Evolutionary conservation across 2,113 vertebrate genomes (phyloP).

Genomic region (Solea solea): DNA sequence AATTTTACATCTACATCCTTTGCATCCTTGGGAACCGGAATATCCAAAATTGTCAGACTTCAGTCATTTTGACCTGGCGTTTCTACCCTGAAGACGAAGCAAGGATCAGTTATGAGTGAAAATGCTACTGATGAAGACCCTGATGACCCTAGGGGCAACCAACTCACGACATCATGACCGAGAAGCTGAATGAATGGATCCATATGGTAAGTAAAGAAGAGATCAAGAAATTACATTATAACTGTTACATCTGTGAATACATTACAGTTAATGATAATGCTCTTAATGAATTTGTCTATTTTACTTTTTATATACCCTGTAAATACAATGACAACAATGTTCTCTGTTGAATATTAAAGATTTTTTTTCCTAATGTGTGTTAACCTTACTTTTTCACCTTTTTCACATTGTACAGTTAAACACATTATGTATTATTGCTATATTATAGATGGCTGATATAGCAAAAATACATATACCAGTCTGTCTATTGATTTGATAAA

Average conservation of each 20-base stretch:
- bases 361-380: slow-evolving; percentile 20
- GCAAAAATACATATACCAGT: slow-evolving; percentile 32
- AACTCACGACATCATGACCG: not conserved
- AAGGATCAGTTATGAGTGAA: not conserved
- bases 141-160: not conserved
- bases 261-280: not conserved
- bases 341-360: slow-evolving; percentile 43
- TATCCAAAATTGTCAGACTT: not conserved
- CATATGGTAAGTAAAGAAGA: slow-evolving; percentile 56
- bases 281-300: not conserved
- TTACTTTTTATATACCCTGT: slow-evolving; percentile 15
- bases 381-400: slow-evolving; percentile 27
- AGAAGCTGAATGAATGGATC: slow-evolving; percentile 5
- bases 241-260: not conserved
- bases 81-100: slow-evolving; percentile 22
- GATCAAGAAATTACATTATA: not conserved
- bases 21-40: not conserved
- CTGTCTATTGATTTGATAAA: not conserved
- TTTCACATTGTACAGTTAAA: not conserved
- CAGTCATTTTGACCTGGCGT: slow-evolving; percentile 10
- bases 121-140: slow-evolving; percentile 21
- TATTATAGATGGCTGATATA: slow-evolving; percentile 13
- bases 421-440: slow-evolving; percentile 39
- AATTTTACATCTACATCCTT: slow-evolving; percentile 1
- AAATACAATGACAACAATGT: not conserved